Base-by-base conservation (phyloP, 2,888 invertebrate genomes). In the Drosophila affinis region DNA sequence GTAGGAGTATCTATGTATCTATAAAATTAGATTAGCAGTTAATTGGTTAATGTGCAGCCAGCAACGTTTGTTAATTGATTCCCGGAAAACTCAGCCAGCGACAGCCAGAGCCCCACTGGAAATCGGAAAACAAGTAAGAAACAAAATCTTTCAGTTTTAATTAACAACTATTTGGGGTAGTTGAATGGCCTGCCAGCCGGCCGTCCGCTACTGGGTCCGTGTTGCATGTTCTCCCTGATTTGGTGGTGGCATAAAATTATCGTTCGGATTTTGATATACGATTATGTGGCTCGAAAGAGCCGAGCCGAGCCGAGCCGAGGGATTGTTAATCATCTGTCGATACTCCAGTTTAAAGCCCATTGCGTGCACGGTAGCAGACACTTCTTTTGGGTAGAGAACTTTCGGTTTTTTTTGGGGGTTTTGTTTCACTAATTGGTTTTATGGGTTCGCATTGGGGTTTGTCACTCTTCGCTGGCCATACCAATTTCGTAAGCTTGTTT, bases 1-100 rank as follows among this genome's bases (percentile, higher is more conserved):
- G 24, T 24, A 21, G 21, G 53, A 27, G 56, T 57, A 79, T 71
- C 74, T 81, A 79, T 71, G 71, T 81, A 81, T 84, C 89, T 86
- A 89, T 89, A 86, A 86, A 86, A 86, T 86, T 86, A 86, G 85
- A 86, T 86, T 89, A 86, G 86, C 87, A 89, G 89, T 86, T 86
- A 86, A 86, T 86, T 89, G 85, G 85, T 86, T 86, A 88, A 86
- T 86, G 85, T 86, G 85, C 89, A 86, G 85, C 87, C 78, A 88
- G 85, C 87, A 88, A 86, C 89, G 83, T 86, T 86, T 79, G 85
- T 86, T 86, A 86, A 86, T 86, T 86, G 85, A 86, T 86, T 89
- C 85, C 72, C 55, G 79, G 85, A 85, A 87, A 69, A 70, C 18
- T 32, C 56, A 45, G 29, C 46, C n/a, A 45, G 51, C 29, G 47